A percentile compares a stretch with the other conserved stretches of the same genome.
phyloP scores from a whole-genome alignment of 1,140 invertebrate genomes.

The Nomia melanderi region DNA sequence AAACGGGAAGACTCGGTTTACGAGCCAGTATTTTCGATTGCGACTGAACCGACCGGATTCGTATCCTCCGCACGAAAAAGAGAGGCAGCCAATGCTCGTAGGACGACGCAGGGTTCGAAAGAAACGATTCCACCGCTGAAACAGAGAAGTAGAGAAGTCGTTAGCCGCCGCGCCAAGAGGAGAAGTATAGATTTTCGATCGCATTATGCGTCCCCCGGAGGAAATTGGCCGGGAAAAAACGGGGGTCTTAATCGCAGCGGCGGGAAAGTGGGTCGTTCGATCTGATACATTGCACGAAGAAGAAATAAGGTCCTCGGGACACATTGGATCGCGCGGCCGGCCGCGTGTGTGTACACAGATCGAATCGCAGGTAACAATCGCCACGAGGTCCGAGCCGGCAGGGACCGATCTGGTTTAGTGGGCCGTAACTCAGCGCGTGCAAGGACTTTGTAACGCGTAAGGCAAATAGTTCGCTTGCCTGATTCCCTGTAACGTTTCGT shows the following conservation, averaged over 20 bases:
- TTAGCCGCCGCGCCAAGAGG: neutral
- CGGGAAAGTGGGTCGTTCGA: slow-evolving; percentile 46
- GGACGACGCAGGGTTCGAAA: too few relatives aligned
- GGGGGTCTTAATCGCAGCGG: neutral
- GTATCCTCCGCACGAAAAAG: too few relatives aligned
- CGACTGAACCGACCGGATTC: too few relatives aligned
- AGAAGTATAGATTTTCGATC: slow-evolving; percentile 8
- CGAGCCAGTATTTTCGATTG: too few relatives aligned
- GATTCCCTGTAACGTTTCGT: neutral
- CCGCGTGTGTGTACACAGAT: slow-evolving; percentile 47
- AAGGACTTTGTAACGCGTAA: slow-evolving; percentile 30
- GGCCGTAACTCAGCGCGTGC: slow-evolving; percentile 52
- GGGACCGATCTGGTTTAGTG: slow-evolving; percentile 47
- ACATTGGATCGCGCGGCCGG: slow-evolving; percentile 47
- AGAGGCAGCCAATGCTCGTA: too few relatives aligned
- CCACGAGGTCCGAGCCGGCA: neutral
- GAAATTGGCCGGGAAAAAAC: slow-evolving; percentile 2
- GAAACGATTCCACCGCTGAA: too few relatives aligned
- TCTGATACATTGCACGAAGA: slow-evolving; percentile 42
- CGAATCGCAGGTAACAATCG: slow-evolving; percentile 33
- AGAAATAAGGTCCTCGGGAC: slow-evolving; percentile 39
- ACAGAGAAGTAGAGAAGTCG: neutral
- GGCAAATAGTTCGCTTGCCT: slow-evolving; percentile 44
- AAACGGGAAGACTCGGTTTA: too few relatives aligned
- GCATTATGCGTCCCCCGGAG: neutral